Percentiles rank a stretch among this genome's conserved stretches.
phyloP scores from a whole-genome alignment of 2,797 vertebrate species.

The Steatocranus sp. region DNA sequence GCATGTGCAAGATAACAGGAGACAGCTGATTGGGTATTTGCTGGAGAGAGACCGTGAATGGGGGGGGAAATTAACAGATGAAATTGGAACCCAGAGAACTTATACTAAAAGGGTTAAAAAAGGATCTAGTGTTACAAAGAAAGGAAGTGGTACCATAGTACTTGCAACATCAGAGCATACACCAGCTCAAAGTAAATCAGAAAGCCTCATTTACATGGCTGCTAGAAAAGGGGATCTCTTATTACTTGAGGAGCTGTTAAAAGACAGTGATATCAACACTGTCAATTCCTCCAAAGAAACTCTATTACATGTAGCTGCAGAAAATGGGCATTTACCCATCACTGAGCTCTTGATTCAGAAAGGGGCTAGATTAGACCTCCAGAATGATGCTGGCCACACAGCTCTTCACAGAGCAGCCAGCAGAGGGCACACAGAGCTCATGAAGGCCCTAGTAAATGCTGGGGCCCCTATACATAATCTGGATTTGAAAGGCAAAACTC shows the following conservation, averaged over 20 bases:
- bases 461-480: slow-evolving; percentile 62
- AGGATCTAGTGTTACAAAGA: neutral
- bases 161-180: slow-evolving; percentile 13
- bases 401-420: slow-evolving; percentile 75
- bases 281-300: slow-evolving; percentile 61
- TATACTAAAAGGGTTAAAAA: neutral
- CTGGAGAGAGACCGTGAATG: slow-evolving; percentile 73
- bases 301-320: slow-evolving; percentile 73
- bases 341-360: slow-evolving; percentile 67
- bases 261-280: slow-evolving; percentile 40
- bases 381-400: slow-evolving; percentile 65
- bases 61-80: slow-evolving; percentile 15
- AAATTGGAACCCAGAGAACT: neutral
- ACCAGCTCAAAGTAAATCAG: slow-evolving; percentile 3
- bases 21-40: slow-evolving; percentile 81
- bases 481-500: slow-evolving; percentile 58
- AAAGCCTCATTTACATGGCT: slow-evolving; percentile 42
- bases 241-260: slow-evolving; percentile 52
- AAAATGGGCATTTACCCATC: slow-evolving; percentile 54
- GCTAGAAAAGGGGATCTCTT: slow-evolving; percentile 53
- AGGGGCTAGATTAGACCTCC: slow-evolving; percentile 67
- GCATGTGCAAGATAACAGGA: slow-evolving; percentile 70
- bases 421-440: slow-evolving; percentile 53
- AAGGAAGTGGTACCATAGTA: neutral
- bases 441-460: slow-evolving; percentile 41